A percentile compares a stretch with the other conserved stretches of the same genome.
phyloP scores from a whole-genome alignment of 2,113 vertebrate genomes.

The Leptobrachium leishanense region DNA sequence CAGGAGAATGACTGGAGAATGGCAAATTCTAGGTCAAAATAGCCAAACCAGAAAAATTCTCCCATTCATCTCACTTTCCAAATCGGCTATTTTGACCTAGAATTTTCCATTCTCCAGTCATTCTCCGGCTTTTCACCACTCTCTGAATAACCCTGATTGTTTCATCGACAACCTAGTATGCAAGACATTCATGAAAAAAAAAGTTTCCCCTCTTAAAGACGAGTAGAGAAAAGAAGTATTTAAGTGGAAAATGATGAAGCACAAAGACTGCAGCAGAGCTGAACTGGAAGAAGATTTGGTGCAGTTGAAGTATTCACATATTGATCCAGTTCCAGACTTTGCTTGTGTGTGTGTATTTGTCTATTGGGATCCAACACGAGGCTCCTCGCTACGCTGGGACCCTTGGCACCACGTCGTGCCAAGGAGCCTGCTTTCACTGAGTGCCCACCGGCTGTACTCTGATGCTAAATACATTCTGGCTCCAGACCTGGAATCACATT shows the following conservation, averaged over 20 bases:
- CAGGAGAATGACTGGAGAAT: no score
- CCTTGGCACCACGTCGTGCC: conserved; percentile 12
- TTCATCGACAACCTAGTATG: no score
- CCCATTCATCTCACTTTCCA: no score
- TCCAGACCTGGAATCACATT: conserved; percentile 8
- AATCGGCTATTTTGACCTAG: no score
- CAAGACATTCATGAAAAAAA: no score
- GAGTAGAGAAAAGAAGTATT: no score
- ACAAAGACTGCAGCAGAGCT: neutral
- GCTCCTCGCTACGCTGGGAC: neutral
- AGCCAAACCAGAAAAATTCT: no score
- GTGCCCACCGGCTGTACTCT: conserved; percentile 30
- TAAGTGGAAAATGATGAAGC: neutral
- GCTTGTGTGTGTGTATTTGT: neutral
- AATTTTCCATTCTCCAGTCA: no score
- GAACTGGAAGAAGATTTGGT: neutral
- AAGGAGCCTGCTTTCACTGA: conserved; percentile 8
- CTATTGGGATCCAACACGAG: neutral
- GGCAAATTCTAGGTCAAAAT: no score
- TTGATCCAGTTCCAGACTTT: neutral
- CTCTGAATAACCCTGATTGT: no score
- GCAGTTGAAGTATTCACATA: neutral
- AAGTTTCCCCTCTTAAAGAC: no score
- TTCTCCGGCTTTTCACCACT: no score
- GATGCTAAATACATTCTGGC: conserved; percentile 37